Evolutionary conservation across 2,113 vertebrate species (phyloP).

Genomic region (Panthera tigris): DNA sequence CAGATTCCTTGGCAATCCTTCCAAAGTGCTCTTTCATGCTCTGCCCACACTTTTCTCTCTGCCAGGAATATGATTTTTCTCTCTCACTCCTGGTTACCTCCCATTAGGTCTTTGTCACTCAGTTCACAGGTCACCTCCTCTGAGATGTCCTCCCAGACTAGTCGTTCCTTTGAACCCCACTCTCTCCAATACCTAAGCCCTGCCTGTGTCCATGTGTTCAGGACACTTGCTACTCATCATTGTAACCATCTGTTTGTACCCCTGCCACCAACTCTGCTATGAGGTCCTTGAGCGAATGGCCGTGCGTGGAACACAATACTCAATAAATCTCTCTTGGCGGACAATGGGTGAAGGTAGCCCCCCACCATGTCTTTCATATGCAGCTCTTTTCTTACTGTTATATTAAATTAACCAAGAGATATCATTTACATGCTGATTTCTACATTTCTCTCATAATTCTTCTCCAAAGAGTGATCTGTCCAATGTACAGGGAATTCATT

Average conservation of each 20-base stretch:
- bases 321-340: not conserved
- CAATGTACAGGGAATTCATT: not conserved
- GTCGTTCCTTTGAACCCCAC: not conserved
- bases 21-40: not conserved
- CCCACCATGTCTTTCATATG: not conserved
- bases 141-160: not conserved
- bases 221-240: not conserved
- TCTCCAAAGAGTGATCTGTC: not conserved
- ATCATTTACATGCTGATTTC: not conserved
- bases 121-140: not conserved
- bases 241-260: not conserved
- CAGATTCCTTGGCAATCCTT: not conserved
- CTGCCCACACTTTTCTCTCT: not conserved
- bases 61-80: not conserved
- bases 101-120: not conserved
- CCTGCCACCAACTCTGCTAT: not conserved
- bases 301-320: too few relatives aligned
- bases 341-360: not conserved
- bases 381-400: not conserved
- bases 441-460: not conserved
- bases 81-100: not conserved
- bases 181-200: not conserved
- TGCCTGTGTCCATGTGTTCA: too few relatives aligned
- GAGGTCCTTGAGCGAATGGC: not conserved
- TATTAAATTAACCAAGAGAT: not conserved